A percentile compares a stretch with the other conserved stretches of the same genome.
These are phyloP conservation scores for Leucopsar rothschildi DNA, from an alignment of 2,113 vertebrate species.

Conservation along the genomic window DNA sequence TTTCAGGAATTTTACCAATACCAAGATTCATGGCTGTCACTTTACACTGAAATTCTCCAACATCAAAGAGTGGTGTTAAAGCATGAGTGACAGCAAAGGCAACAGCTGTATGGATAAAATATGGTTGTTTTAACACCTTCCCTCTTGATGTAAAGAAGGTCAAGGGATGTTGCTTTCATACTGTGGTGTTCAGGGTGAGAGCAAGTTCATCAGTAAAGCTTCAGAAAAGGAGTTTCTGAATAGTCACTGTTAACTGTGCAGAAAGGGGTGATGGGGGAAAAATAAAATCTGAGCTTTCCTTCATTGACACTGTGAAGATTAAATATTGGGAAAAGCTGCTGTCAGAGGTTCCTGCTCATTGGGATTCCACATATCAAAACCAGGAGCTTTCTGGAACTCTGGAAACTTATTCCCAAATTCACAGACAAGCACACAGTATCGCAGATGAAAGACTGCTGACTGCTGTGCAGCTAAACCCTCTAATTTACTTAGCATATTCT, in stretches of 20 bases:
- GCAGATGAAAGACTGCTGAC: slow-evolving; percentile 40
- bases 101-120: slow-evolving; percentile 22
- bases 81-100: neutral
- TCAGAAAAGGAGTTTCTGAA: neutral
- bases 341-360: neutral
- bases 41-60: neutral
- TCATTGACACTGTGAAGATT: neutral
- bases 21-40: neutral
- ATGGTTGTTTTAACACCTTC: neutral
- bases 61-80: slow-evolving; percentile 40
- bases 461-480: slow-evolving; percentile 20
- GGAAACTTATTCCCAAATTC: neutral
- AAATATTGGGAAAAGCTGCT: neutral
- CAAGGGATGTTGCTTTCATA: slow-evolving; percentile 12
- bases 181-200: neutral
- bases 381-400: neutral
- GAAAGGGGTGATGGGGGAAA: neutral
- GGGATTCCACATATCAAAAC: slow-evolving; percentile 11
- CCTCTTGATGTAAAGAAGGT: neutral
- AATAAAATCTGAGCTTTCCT: neutral
- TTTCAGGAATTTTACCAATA: neutral
- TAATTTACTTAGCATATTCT: slow-evolving; percentile 46
- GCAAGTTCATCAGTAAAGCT: neutral
- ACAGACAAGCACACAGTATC: neutral
- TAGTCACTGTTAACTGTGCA: neutral